Percentiles rank a stretch among this genome's conserved stretches.
These are phyloP conservation scores for Drosophila nikananu DNA, from an alignment of 1,140 invertebrate genomes.

Conservation along the genomic window DNA sequence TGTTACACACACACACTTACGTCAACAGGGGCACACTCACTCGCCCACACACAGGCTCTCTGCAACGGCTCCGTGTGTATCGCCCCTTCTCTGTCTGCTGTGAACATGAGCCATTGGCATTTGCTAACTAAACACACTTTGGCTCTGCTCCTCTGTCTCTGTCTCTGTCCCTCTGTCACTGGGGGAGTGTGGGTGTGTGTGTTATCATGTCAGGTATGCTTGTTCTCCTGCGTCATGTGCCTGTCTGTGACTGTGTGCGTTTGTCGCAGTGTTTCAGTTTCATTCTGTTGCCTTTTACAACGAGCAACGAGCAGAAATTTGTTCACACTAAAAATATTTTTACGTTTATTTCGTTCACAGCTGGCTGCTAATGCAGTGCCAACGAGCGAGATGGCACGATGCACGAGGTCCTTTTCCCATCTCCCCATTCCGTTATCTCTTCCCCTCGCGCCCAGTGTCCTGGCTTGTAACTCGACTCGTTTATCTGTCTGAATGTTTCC, in stretches of 20 bases:
- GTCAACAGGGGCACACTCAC: conserved; percentile 1
- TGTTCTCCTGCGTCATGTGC: conserved; percentile 22
- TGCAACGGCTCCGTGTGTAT: conserved; percentile 4
- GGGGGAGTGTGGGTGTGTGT: conserved; percentile 22
- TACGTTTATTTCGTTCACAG: conserved; percentile 81
- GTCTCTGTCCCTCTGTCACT: conserved; percentile 2
- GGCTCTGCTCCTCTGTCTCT: conserved; percentile 2
- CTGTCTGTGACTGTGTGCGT: conserved; percentile 22
- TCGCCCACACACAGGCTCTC: neutral
- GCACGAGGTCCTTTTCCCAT: conserved; percentile 7
- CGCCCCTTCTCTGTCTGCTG: conserved; percentile 9
- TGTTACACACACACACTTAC: conserved; percentile 22
- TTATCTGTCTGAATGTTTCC: conserved; percentile 74
- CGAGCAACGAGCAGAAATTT: conserved; percentile 55
- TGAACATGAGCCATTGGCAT: conserved; percentile 65
- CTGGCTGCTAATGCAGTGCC: conserved; percentile 77
- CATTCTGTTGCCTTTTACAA: conserved; percentile 57
- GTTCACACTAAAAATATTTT: conserved; percentile 79
- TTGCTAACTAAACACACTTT: conserved; percentile 73
- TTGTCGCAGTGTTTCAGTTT: conserved; percentile 68
- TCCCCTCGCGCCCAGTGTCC: conserved; percentile 14
- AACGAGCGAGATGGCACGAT: conserved; percentile 47
- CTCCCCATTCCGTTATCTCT: neutral
- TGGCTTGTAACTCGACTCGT: conserved; percentile 71
- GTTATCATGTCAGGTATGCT: conserved; percentile 52